Evolutionary conservation across 1,140 invertebrate genomes (phyloP), one percentile per base, ranked within the genome.

Genomic region (Andrena cerasifolii): DNA sequence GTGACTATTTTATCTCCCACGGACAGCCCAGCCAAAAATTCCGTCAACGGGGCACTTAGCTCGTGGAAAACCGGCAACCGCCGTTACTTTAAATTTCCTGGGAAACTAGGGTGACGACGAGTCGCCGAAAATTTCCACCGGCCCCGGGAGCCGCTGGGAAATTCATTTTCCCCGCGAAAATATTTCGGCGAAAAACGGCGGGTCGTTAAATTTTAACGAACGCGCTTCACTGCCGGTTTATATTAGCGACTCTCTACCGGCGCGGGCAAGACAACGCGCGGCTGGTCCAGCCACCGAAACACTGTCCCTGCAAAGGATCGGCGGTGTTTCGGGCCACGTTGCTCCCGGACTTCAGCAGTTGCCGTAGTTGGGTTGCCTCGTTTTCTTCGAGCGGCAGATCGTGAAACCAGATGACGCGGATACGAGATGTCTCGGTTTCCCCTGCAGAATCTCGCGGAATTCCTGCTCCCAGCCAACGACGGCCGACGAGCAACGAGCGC

Each of bases 381-480:
- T 63, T 63, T 73, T 73, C 70, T 63, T 73, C 7, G 43, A 10
- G 0, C 28, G 43, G 43, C 28, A 49, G 61, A 74, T 74, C 47
- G 71, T 65, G 71, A 74, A 74, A 54, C 59, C 59, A 75, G 62
- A 75, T 75, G 51, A 75, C 62, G 72, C 26, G 36, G 72, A 74
- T 54, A 65, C 24, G 33, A 43, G 14, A 54, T 14, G 33, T 43
- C 61, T 40, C 36, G 61, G 49, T 66, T 65, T 18, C 33, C 43
- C 18, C 24, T 18, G 28, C 58, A 51, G 70, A 73, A 53, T 49
- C 6, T 2, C 5, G 26, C 6, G 71, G 36, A 74, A 74, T 65
- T n/a, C 54, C n/a, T 33, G 3, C 4, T 8, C 4, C 14, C 24
- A 0, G 2, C 8, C 28, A n/a, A 49, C 43, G 36, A 51, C 40